Evolutionary conservation across 2,113 vertebrate genomes (phyloP).

Genomic region (Tenrec ecaudatus): DNA sequence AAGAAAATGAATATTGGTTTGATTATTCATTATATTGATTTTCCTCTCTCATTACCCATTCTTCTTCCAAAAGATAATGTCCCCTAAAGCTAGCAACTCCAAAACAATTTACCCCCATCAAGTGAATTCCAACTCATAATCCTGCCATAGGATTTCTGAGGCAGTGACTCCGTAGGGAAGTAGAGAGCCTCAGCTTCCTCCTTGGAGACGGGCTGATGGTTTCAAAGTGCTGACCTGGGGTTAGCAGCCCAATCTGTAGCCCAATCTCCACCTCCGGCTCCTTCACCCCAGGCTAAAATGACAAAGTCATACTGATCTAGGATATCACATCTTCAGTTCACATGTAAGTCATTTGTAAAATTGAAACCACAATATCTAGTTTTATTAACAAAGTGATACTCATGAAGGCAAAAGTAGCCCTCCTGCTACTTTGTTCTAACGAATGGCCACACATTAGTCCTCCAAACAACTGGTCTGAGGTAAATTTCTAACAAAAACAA

Average conservation of each 20-base stretch:
- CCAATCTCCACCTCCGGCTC: too few relatives aligned
- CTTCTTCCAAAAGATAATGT: neutral
- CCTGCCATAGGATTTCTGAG: too few relatives aligned
- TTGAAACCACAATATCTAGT: slow-evolving; percentile 1
- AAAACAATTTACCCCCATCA: too few relatives aligned
- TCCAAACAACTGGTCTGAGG: neutral
- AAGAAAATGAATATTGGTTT: slow-evolving; percentile 34
- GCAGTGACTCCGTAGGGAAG: too few relatives aligned
- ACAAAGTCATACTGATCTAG: too few relatives aligned
- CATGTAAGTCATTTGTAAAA: slow-evolving; percentile 11
- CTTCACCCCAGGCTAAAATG: too few relatives aligned
- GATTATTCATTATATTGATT: neutral
- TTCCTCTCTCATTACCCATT: neutral
- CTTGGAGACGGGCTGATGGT: too few relatives aligned
- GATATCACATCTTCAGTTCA: neutral
- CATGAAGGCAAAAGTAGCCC: neutral
- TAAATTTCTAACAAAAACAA: slow-evolving; percentile 13
- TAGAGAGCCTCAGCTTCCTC: too few relatives aligned
- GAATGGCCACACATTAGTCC: neutral
- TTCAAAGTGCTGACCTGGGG: too few relatives aligned
- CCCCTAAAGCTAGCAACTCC: neutral
- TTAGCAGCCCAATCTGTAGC: too few relatives aligned
- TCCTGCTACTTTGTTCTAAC: neutral
- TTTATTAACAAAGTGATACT: slow-evolving; percentile 35
- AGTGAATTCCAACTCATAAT: too few relatives aligned